Conservation (phyloP, 2,797 vertebrate species). For the Melanotaenia nigrans region DNA sequence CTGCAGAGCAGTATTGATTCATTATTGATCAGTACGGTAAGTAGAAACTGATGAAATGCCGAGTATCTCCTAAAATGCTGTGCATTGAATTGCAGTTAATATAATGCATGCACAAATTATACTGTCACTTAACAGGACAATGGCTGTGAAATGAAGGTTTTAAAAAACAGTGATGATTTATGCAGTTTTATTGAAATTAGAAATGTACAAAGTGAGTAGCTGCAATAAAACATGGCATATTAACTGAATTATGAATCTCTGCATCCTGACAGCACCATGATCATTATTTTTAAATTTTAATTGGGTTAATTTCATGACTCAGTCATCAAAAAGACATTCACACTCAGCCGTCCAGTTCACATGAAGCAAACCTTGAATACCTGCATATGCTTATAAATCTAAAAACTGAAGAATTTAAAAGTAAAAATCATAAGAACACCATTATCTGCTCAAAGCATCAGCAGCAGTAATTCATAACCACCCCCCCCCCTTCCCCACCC, state of each 20-base stretch:
- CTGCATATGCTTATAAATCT: conserved; percentile 66
- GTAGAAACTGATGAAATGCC: neutral
- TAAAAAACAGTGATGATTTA: conserved; percentile 34
- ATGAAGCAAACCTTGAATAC: conserved; percentile 45
- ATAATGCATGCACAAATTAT: neutral
- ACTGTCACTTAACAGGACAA: neutral
- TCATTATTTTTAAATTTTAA: conserved; percentile 21
- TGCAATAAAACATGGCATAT: conserved; percentile 28
- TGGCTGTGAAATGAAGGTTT: neutral
- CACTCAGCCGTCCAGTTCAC: conserved; percentile 43
- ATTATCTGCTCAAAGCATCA: conserved; percentile 50
- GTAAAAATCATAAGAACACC: conserved; percentile 68
- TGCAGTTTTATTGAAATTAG: conserved; percentile 50
- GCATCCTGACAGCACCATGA: conserved; percentile 38
- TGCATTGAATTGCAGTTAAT: neutral
- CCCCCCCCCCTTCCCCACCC: neutral
- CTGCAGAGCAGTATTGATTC: neutral
- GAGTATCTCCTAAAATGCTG: neutral
- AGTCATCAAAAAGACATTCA: conserved; percentile 40
- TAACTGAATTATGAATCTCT: conserved; percentile 22
- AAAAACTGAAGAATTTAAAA: conserved; percentile 47
- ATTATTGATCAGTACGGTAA: neutral
- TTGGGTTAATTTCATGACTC: conserved; percentile 25
- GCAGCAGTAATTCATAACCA: conserved; percentile 56
- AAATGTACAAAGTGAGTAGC: conserved; percentile 65